Evolutionary conservation across 92 coral and sea anemone species (phyloP).

Genomic region (Blastomussa wellsi): DNA sequence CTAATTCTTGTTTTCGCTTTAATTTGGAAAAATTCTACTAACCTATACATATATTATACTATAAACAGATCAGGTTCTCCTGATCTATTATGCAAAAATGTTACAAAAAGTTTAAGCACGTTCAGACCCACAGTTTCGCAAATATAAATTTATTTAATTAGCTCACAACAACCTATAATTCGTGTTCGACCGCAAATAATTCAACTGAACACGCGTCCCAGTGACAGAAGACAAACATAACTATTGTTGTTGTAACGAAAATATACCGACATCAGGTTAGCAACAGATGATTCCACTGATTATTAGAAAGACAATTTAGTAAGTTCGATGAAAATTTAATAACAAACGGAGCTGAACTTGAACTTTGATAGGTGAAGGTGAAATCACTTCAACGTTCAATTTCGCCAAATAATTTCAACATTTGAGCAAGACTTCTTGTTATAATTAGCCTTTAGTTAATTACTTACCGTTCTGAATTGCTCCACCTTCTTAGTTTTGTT

Average conservation of each 20-base stretch:
- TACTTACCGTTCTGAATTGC: background rate
- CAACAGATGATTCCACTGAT: background rate
- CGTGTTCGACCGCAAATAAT: background rate
- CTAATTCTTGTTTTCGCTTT: background rate
- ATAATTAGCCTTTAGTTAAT: too few relatives aligned
- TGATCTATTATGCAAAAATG: background rate
- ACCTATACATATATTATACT: too few relatives aligned
- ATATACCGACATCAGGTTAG: background rate
- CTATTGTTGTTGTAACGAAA: background rate
- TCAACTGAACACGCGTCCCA: background rate
- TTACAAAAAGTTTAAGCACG: background rate
- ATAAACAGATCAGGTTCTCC: too few relatives aligned
- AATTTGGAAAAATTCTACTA: too few relatives aligned
- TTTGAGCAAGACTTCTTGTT: too few relatives aligned
- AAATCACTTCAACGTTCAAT: background rate
- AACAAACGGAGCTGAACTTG: background rate
- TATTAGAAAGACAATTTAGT: background rate
- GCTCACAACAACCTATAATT: background rate
- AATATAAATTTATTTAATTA: background rate
- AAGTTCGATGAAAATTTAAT: background rate
- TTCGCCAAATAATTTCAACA: too few relatives aligned
- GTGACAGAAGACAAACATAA: background rate
- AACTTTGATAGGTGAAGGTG: background rate
- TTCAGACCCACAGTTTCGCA: background rate
- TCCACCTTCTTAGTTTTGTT: conserved; percentile 39